These are phyloP conservation scores for Cercopithecus mona DNA, from an alignment of 2,113 vertebrate species.

Conservation along the genomic window DNA sequence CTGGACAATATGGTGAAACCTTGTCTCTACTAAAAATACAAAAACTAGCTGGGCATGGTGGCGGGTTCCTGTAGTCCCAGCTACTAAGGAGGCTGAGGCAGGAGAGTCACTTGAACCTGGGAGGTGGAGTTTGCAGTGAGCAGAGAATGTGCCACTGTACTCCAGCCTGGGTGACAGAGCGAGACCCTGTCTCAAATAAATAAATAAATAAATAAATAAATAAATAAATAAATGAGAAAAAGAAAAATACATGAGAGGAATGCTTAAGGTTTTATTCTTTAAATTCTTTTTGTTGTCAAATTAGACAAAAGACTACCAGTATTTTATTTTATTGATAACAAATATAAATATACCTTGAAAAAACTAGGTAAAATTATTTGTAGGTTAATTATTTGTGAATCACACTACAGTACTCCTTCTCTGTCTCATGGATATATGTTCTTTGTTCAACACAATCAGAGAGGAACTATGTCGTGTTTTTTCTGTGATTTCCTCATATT, in stretches of 20 bases:
- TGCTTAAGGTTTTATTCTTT: not conserved
- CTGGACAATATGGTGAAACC: no score
- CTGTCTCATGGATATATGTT: not conserved
- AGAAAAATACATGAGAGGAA: not conserved
- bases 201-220: no score
- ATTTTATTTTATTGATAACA: conserved; percentile 11
- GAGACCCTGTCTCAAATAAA: no score
- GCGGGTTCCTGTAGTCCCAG: no score
- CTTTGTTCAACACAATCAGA: not conserved
- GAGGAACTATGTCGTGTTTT: not conserved
- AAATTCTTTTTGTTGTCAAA: not conserved
- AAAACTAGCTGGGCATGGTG: no score
- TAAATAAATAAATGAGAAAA: no score
- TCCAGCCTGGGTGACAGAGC: no score
- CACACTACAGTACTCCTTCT: not conserved
- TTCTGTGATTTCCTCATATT: not conserved
- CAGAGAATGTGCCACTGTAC: no score
- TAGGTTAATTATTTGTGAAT: not conserved
- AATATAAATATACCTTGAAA: not conserved
- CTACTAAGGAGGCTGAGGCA: no score
- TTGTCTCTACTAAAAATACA: no score
- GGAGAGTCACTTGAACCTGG: no score
- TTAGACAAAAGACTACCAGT: not conserved
- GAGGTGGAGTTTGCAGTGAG: no score
- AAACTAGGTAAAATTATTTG: not conserved